Conservation (phyloP, 2,113 vertebrate genomes). For the Poeciliopsis occidentalis region DNA sequence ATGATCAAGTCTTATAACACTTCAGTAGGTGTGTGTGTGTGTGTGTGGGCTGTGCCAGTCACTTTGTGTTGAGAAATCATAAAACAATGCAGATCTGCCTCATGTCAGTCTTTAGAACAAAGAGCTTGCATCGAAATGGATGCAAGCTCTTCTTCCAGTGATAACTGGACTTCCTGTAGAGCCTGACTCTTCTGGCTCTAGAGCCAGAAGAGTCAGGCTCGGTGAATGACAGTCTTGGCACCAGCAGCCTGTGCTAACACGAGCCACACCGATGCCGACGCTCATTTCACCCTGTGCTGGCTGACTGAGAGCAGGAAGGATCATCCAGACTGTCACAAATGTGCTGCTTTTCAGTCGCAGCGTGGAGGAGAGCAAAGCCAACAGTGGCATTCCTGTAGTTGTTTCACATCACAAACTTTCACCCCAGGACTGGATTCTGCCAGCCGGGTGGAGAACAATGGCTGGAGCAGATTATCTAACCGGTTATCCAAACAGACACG, state of each 20-base stretch:
- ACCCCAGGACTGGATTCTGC: conserved; percentile 49
- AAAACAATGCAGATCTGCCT: conserved; percentile 9
- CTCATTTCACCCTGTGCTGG: conserved; percentile 32
- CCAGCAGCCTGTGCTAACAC: too few relatives aligned
- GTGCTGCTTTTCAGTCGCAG: conserved; percentile 29
- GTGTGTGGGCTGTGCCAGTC: conserved; percentile 1
- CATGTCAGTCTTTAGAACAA: conserved; percentile 27
- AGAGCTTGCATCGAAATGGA: conserved; percentile 14
- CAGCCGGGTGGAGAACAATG: conserved; percentile 41
- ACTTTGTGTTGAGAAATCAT: conserved; percentile 10
- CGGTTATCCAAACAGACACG: conserved; percentile 18
- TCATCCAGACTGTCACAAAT: conserved; percentile 49
- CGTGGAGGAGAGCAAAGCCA: conserved; percentile 50
- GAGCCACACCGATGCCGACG: conserved; percentile 35
- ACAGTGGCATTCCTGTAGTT: conserved; percentile 62
- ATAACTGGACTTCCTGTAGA: conserved; percentile 43
- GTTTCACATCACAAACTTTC: conserved; percentile 31
- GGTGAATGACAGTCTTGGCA: too few relatives aligned
- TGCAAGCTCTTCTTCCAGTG: conserved; percentile 27
- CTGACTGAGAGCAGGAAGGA: conserved; percentile 48
- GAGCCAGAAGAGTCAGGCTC: conserved; percentile 56
- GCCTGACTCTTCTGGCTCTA: too few relatives aligned
- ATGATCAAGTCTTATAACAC: conserved; percentile 14
- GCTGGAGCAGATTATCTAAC: conserved; percentile 43
- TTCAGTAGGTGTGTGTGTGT: conserved; percentile 6